Base-by-base conservation (phyloP, 2,797 vertebrate species). In the Tauraco hartlaubi region DNA sequence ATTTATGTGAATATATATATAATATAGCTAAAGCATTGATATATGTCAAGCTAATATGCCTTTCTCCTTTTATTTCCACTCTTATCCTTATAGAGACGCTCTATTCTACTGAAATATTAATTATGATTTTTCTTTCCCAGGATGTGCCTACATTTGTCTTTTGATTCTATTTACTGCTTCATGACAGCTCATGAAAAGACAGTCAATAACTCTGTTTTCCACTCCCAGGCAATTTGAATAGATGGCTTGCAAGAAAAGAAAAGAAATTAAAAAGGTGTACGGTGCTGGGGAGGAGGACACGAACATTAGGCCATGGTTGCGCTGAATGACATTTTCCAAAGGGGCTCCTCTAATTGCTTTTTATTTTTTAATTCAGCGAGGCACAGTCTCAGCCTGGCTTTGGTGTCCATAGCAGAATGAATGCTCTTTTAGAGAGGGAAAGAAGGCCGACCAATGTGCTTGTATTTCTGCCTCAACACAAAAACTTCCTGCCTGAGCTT, bases 91-190 rank as follows among this genome's bases (percentile, higher is more conserved):
- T 12, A 71, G 78, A 96, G 46, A 75, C 61, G 85, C 14, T 94
- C 95, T 31, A 84, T 87, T 75, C 80, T 46, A 26, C 64, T 94
- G 83, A 96, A 97, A 92, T 88, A 97, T 87, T 95, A 97, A 91
- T 97, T 95, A 94, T 52, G 25, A 78, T 92, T 95, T 95, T 96
- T 75, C 85, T 72, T 93, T 55, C 41, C 56, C 61, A 72, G 48
- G 56, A 58, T 76, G 61, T 44, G 51, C 33, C 41, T 80, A 59
- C 59, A 93, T 96, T 95, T 94, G 62, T 90, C 88, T 96, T 94
- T 90, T 66, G 41, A 58, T 67, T 93, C 78, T 82, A 44, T 94
- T 97, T 94, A 96, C 71, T 91, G 54, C 31, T 92, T 78, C 76
- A 54, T 76, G 48, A 90, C 81, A 85, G 66, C 64, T 89, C 39